phyloP scores from a whole-genome alignment of 2,888 invertebrate species.

The Zonitis immaculata region DNA sequence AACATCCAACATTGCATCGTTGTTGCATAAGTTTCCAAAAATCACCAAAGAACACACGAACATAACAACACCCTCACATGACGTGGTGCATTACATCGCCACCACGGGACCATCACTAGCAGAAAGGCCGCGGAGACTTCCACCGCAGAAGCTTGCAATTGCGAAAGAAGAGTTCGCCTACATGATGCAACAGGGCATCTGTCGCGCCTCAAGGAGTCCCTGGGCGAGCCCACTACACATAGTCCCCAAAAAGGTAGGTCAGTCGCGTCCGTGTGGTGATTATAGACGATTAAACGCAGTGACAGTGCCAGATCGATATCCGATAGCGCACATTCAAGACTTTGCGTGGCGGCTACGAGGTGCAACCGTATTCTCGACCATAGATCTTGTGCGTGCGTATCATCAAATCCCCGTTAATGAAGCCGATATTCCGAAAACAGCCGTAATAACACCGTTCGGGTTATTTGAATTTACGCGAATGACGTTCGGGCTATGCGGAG shows the following conservation, averaged over 20 bases:
- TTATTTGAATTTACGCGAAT: constrained; percentile 34
- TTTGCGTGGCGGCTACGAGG: constrained; percentile 16
- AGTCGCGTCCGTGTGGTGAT: constrained; percentile 22
- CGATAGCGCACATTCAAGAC: constrained; percentile 24
- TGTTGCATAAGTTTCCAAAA: too few species aligned
- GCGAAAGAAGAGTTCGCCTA: too few species aligned
- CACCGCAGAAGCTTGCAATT: too few species aligned
- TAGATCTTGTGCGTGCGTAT: constrained; percentile 30
- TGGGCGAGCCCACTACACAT: not conserved
- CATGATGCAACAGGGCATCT: not conserved
- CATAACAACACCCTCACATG: too few species aligned
- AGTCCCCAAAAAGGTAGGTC: not conserved
- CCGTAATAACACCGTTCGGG: constrained; percentile 29
- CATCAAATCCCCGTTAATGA: constrained; percentile 38
- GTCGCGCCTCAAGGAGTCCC: not conserved
- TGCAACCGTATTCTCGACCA: constrained; percentile 11
- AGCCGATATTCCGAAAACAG: constrained; percentile 30
- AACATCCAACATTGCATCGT: too few species aligned
- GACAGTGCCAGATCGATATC: constrained; percentile 25
- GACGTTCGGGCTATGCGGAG: constrained; percentile 43
- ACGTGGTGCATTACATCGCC: too few species aligned
- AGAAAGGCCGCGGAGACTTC: too few species aligned
- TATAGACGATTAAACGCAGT: constrained; percentile 24
- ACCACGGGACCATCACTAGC: too few species aligned
- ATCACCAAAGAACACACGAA: too few species aligned